Base-by-base conservation (phyloP, 2,797 vertebrate species). In the Coccyzus lansbergi region DNA sequence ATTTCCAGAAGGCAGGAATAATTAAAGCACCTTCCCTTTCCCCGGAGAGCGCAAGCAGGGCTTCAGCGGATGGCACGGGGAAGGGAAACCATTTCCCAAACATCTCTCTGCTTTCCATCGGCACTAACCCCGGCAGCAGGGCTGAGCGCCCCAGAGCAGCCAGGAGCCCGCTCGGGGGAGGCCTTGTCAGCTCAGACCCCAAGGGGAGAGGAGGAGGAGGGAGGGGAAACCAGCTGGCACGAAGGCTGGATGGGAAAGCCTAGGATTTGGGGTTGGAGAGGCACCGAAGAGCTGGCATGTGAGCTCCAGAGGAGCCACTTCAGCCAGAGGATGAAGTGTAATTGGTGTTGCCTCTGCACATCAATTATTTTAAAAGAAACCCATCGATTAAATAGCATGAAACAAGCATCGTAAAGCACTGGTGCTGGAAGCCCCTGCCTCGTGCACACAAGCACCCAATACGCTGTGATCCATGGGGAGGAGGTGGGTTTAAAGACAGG, bases 21-120 rank as follows among this genome's bases (percentile, higher is more conserved):
- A 93, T 92, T 89, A 89, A 91, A 85, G 72, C 82, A 85, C 76
- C 91, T 89, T 91, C 49, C 38, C 64, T 58, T 26, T 18, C 83
- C 62, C 81, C 4, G 3, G 58, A 71, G 78, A 68, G 20, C 0
- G 0, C 46, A 40, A 79, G 64, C 48, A 28, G 68, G 68, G 70
- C 79, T 46, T 16, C 16, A 40, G 77, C 0, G 7, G 22, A 40
- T 19, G 17, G 62, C 9, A 14, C 0, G 0, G 52, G 25, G 46
- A 69, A 34, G 44, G n/a, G 21, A 78, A 88, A 62, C 3, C n/a
- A 10, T 34, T 60, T 52, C 56, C 92, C 55, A 48, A 70, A 31
- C n/a, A 46, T 36, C 71, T n/a, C 2, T 4, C 2, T 4, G 12
- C 10, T 21, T 8, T 69, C 31, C 53, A 40, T 13, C 18, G 82